Conservation (phyloP, 2,888 invertebrate species). For the Melangyna quadrimaculata region DNA sequence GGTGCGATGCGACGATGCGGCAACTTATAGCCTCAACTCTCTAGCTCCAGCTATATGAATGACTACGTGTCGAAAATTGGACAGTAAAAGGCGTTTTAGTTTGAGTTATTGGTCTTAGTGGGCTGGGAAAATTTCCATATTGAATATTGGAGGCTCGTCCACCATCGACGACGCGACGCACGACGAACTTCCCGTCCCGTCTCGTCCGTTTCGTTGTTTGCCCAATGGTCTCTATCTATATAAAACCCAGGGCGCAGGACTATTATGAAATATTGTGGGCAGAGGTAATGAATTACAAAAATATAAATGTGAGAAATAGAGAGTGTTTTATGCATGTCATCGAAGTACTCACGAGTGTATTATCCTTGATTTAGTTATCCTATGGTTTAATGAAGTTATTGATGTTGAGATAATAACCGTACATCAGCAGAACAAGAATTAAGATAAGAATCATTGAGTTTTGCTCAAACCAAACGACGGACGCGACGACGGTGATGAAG, state of each 20-base stretch:
- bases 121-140: slow-evolving; percentile 71
- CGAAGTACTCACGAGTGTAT: slow-evolving; percentile 40
- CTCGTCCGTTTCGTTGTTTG: no score
- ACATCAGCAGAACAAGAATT: slow-evolving; percentile 31
- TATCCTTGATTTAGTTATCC: slow-evolving; percentile 67
- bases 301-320: slow-evolving; percentile 63
- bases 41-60: slow-evolving; percentile 74
- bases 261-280: slow-evolving; percentile 70
- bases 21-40: not conserved
- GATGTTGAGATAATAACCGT: slow-evolving; percentile 47
- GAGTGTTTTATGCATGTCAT: slow-evolving; percentile 63
- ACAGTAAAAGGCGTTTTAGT: slow-evolving; percentile 78
- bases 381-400: slow-evolving; percentile 61
- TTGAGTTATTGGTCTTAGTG: slow-evolving; percentile 75
- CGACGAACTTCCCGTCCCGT: no score
- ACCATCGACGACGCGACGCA: not conserved
- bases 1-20: not conserved
- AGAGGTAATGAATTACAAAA: slow-evolving; percentile 68
- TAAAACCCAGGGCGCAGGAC: slow-evolving; percentile 16
- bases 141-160: slow-evolving; percentile 35
- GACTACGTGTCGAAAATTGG: slow-evolving; percentile 78
- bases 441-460: slow-evolving; percentile 53
- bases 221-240: not conserved
- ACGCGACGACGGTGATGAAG: not conserved
- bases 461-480: not conserved